phyloP scores from a whole-genome alignment of 2,888 invertebrate genomes.

The Stenotaenia linearis region DNA sequence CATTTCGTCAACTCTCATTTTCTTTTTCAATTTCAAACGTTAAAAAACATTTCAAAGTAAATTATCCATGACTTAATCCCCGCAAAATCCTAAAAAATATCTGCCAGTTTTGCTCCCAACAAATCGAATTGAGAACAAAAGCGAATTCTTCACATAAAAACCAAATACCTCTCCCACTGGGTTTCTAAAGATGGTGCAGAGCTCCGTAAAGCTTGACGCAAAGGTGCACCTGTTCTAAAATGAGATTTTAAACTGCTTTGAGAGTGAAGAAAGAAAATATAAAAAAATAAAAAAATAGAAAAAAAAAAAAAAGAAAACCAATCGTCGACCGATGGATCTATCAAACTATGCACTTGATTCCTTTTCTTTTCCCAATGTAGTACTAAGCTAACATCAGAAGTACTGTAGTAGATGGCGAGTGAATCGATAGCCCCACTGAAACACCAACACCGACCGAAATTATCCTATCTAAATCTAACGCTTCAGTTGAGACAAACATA shows the following conservation, averaged over 20 bases:
- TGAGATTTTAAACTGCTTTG: conserved; percentile 27
- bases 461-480: not conserved
- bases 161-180: conserved; percentile 1
- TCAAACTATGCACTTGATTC: not conserved
- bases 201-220: conserved; percentile 20
- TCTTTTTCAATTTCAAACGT: not conserved
- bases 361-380: conserved; percentile 9
- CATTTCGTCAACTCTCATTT: not conserved
- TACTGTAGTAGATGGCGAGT: not conserved
- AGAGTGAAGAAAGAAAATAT: not conserved
- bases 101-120: not conserved
- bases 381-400: conserved; percentile 1
- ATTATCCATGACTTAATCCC: not conserved
- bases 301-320: not conserved
- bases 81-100: not conserved
- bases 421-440: conserved; percentile 9
- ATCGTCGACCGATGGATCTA: conserved; percentile 19
- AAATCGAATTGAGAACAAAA: conserved; percentile 26
- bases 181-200: conserved; percentile 26
- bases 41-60: not conserved
- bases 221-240: conserved; percentile 21
- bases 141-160: conserved; percentile 15
- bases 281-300: not conserved
- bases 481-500: not conserved
- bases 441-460: not conserved